Evolutionary conservation across 64 coral and sea anemone genomes (phyloP), one percentile per base, ranked within the genome.

Genomic region (Dendronephthya gigantea): DNA sequence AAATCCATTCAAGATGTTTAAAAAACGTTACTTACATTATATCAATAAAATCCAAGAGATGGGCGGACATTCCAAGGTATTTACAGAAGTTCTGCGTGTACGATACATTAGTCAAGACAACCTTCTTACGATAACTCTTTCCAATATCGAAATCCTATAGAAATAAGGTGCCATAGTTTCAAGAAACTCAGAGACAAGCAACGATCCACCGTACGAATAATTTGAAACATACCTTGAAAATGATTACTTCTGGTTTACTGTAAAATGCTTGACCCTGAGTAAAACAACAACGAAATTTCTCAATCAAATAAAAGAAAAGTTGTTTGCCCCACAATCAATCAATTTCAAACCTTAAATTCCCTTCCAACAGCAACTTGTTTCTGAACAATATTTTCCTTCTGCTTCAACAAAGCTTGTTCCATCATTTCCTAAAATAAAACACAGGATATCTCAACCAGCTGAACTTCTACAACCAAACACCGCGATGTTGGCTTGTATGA

Each of bases 41-140:
- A 89, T 98, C 95, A 52, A 98, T 88, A 49, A 98, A 98, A 70
- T 98, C 95, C 47, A 93, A 91, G 35, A 98, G 87, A 29, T 93
- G 85, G 33, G 93, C 87, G 32, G 95, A 98, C 92, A 98, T 98
- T n/a, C 95, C 95, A 79, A 98, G 72, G 37, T 98, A 98, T 93
- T 98, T 98, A 74, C 95, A 98, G 68, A 91, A 98, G 72, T 98
- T 98, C 48, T 98, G 95, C 17, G 95, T 98, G 29, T 98, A 98
- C 7, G 95, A 98, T 9, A 98, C 91, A 59, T 98, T 98, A 19
- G 95, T 98, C 19, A 98, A 39, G 0, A 98, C 83, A 27, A 98
- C 88, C 92, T 98, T 98, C 48, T 98, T 98, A 31, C 90, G 90
- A 84, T 98, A 98, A 0, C 92, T 91, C 83, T 93, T 93, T 35